Percentiles rank a stretch among this genome's conserved stretches.
These are phyloP conservation scores for Seriola aureovittata DNA, from an alignment of 2,113 vertebrate species.

Conservation along the genomic window DNA sequence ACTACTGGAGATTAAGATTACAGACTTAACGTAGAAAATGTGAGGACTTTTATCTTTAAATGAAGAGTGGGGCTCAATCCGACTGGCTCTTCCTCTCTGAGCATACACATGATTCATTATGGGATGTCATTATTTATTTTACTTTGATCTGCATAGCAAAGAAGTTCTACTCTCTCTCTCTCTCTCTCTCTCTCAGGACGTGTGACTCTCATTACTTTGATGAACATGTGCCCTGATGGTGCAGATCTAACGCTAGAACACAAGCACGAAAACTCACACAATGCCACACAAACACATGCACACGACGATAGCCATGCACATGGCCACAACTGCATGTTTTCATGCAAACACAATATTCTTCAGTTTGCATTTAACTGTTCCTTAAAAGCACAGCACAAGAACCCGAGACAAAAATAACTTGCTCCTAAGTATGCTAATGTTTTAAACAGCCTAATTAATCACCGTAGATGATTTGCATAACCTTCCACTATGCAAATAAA, in stretches of 20 bases:
- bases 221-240: not conserved
- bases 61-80: not conserved
- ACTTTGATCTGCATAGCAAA: not conserved
- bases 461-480: constrained; percentile 51
- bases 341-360: not conserved
- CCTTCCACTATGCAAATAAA: constrained; percentile 57
- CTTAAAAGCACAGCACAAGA: constrained; percentile 26
- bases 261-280: constrained; percentile 17
- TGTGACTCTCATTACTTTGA: not conserved
- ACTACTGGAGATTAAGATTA: no score
- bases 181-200: not conserved
- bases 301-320: constrained; percentile 43
- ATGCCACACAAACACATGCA: constrained; percentile 21
- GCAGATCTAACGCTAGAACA: not conserved
- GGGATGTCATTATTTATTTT: not conserved
- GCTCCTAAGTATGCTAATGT: constrained; percentile 44
- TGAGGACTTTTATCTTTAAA: not conserved
- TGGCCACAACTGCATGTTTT: not conserved
- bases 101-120: not conserved
- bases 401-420: constrained; percentile 12
- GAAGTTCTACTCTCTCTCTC: not conserved
- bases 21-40: no score
- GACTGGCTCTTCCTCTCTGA: not conserved
- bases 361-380: constrained; percentile 7
- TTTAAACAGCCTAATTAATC: constrained; percentile 55